Evolutionary conservation across 23 tunicate genomes (phyloP).

Genomic region (Phallusia fumigata): DNA sequence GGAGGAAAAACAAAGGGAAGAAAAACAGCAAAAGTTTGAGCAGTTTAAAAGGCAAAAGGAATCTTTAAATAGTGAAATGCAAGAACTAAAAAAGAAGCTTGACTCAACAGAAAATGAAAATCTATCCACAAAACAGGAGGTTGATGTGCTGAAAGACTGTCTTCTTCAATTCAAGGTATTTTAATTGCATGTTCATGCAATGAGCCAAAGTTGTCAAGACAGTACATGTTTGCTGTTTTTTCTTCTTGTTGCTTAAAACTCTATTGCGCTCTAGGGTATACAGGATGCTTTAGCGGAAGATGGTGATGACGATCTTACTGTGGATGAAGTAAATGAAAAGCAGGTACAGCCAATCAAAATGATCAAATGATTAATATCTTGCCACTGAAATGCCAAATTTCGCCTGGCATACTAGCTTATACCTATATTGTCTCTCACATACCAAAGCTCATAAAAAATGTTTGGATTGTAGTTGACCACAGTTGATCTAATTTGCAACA

Average conservation of each 20-base stretch:
- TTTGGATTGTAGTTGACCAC: too few species aligned
- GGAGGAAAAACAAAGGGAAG: slow-evolving; percentile 38
- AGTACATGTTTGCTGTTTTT: too few species aligned
- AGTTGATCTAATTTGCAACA: too few species aligned
- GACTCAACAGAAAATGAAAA: slow-evolving; percentile 31
- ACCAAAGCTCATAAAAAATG: too few species aligned
- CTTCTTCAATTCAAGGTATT: slow-evolving; percentile 71
- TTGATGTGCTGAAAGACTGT: slow-evolving; percentile 80
- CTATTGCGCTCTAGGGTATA: slow-evolving; percentile 47
- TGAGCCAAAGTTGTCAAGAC: too few species aligned
- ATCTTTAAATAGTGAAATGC: slow-evolving; percentile 19
- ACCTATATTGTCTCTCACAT: too few species aligned
- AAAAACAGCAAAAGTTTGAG: slow-evolving; percentile 27
- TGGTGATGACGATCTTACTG: slow-evolving; percentile 67
- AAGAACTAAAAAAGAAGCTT: slow-evolving; percentile 34
- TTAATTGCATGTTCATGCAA: background rate
- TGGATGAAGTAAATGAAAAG: slow-evolving; percentile 54
- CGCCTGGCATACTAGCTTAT: too few species aligned
- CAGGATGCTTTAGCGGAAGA: slow-evolving; percentile 54
- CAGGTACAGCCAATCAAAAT: slow-evolving; percentile 69
- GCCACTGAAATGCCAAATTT: too few species aligned
- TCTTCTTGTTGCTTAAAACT: background rate
- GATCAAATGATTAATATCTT: too few species aligned
- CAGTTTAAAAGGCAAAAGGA: slow-evolving; percentile 29
- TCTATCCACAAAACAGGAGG: slow-evolving; percentile 45